These are phyloP conservation scores for Apteryx owenii DNA, from an alignment of 2,113 vertebrate species.

Conservation along the genomic window DNA sequence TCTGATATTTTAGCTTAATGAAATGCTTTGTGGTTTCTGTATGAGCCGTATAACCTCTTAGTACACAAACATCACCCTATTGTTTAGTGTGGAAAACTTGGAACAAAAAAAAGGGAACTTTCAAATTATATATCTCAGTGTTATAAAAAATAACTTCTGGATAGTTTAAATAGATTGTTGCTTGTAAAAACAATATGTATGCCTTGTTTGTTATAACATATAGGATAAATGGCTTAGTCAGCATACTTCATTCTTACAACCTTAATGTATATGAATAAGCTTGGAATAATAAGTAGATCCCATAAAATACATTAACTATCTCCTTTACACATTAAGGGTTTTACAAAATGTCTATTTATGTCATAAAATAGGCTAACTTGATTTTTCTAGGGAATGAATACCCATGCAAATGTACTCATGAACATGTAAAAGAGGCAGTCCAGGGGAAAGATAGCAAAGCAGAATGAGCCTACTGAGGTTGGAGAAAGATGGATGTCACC, in stretches of 20 bases:
- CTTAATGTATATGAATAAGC: neutral
- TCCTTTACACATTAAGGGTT: neutral
- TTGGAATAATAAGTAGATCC: neutral
- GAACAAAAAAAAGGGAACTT: neutral
- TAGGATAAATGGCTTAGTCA: neutral
- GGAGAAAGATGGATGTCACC: neutral
- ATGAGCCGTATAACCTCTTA: neutral
- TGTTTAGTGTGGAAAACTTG: neutral
- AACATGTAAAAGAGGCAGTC: neutral
- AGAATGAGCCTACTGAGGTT: neutral
- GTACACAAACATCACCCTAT: neutral
- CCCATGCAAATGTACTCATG: neutral
- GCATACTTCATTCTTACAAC: neutral
- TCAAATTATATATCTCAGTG: neutral
- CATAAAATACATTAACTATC: slow-evolving; percentile 2
- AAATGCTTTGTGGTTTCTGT: neutral
- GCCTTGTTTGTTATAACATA: neutral
- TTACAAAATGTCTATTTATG: neutral
- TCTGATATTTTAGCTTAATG: neutral
- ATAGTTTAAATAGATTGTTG: neutral
- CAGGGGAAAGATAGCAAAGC: neutral
- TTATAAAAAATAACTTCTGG: neutral
- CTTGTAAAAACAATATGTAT: neutral
- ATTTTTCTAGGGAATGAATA: neutral
- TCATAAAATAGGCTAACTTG: neutral